Percentiles rank a stretch among this genome's conserved stretches.
phyloP scores from a whole-genome alignment of 1,140 invertebrate species.

The Chironomus striatipennis region DNA sequence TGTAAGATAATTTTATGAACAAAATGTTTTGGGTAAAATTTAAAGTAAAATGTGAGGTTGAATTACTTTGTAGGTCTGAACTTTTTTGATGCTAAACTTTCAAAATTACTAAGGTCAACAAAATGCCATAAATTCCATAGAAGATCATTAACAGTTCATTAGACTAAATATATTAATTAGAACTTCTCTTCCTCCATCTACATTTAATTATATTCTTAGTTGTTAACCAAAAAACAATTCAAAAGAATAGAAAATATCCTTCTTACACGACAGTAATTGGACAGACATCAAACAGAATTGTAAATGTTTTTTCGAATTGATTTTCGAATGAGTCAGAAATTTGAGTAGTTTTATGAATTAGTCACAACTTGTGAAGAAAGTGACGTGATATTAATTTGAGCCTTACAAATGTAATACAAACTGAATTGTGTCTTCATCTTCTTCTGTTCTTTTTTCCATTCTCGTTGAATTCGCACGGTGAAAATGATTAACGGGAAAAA shows the following conservation, averaged over 20 bases:
- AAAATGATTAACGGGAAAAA: constrained; percentile 22
- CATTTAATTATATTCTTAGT: not conserved
- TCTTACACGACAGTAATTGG: not conserved
- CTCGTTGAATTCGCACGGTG: not conserved
- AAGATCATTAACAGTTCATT: too few relatives aligned
- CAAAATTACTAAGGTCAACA: too few relatives aligned
- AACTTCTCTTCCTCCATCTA: not conserved
- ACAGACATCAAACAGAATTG: not conserved
- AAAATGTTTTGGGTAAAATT: too few relatives aligned
- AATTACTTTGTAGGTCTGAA: too few relatives aligned
- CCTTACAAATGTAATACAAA: not conserved
- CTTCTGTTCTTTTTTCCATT: too few relatives aligned
- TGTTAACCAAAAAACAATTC: not conserved
- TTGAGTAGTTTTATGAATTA: not conserved
- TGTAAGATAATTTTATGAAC: too few relatives aligned
- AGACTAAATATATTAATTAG: too few relatives aligned
- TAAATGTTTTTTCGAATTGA: too few relatives aligned
- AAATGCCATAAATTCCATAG: too few relatives aligned
- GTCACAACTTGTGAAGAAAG: not conserved
- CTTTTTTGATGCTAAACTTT: too few relatives aligned
- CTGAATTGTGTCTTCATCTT: too few relatives aligned
- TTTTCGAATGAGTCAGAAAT: constrained; percentile 6
- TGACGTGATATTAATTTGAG: not conserved
- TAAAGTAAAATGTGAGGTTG: too few relatives aligned
- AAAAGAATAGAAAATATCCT: not conserved